phyloP scores from a whole-genome alignment of 1,140 invertebrate genomes.

The Drosophila hydei region DNA sequence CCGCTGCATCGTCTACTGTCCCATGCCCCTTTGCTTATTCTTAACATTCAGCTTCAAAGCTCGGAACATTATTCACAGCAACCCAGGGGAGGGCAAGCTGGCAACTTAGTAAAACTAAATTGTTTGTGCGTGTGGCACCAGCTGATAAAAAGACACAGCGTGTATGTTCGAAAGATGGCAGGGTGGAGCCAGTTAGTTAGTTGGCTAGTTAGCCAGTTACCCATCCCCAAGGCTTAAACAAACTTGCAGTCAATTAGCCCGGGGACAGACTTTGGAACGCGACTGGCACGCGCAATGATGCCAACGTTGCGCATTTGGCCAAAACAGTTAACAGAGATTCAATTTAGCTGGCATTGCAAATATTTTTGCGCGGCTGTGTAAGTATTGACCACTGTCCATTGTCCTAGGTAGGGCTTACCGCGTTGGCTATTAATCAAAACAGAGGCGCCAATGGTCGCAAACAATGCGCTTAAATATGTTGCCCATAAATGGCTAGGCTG shows the following conservation, averaged over 20 bases:
- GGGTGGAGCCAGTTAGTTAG: conserved; percentile 15
- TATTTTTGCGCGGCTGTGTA: conserved; percentile 31
- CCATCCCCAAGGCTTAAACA: conserved; percentile 1
- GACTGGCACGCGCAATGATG: conserved; percentile 61
- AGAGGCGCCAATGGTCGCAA: conserved; percentile 41
- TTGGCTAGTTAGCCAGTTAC: conserved; percentile 33
- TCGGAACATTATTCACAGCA: conserved; percentile 68
- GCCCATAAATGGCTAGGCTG: conserved; percentile 38
- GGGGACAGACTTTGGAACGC: conserved; percentile 47
- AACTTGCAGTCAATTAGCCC: conserved; percentile 68
- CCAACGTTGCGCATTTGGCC: conserved; percentile 28
- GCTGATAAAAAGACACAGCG: conserved; percentile 51
- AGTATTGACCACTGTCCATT: conserved; percentile 17
- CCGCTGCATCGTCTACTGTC: background rate
- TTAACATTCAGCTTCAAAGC: conserved; percentile 66
- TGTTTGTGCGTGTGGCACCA: conserved; percentile 57
- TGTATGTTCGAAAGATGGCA: conserved; percentile 34
- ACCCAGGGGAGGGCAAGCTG: background rate
- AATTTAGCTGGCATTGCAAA: conserved; percentile 58
- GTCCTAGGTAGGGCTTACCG: conserved; percentile 26
- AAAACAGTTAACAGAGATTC: conserved; percentile 51
- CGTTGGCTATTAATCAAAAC: conserved; percentile 62
- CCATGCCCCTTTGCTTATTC: conserved; percentile 20
- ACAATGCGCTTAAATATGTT: conserved; percentile 60
- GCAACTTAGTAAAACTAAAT: conserved; percentile 27